Conservation (phyloP, 2,797 vertebrate species). For the Sebastiscus tertius region DNA sequence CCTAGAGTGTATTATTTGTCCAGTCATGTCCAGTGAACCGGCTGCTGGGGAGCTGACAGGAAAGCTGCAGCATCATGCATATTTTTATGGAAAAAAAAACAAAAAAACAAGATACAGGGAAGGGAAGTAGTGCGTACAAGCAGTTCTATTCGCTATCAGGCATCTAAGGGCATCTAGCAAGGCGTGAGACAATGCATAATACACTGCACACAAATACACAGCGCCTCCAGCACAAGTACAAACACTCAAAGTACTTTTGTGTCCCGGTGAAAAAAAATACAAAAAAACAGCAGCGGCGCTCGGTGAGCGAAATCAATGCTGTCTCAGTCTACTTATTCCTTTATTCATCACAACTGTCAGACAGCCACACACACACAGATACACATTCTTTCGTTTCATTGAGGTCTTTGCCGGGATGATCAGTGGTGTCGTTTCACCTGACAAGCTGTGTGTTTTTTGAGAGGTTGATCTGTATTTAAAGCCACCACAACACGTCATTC, state of each 20-base stretch:
- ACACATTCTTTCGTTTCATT: slow-evolving; percentile 8
- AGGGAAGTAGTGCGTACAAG: slow-evolving; percentile 17
- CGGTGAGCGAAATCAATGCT: slow-evolving; percentile 27
- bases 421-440: slow-evolving; percentile 49
- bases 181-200: slow-evolving; percentile 46
- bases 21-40: slow-evolving; percentile 5
- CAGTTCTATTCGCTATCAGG: slow-evolving; percentile 44
- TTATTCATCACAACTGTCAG: slow-evolving; percentile 53
- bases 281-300: neutral
- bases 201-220: slow-evolving; percentile 35
- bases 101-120: slow-evolving; percentile 15
- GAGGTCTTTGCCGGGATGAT: slow-evolving; percentile 36
- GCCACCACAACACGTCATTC: slow-evolving; percentile 11
- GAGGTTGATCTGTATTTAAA: slow-evolving; percentile 48
- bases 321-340: slow-evolving; percentile 38
- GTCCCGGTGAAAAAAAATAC: slow-evolving; percentile 1
- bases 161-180: slow-evolving; percentile 42
- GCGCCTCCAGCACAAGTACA: slow-evolving; percentile 18
- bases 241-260: slow-evolving; percentile 31
- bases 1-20: slow-evolving; percentile 27
- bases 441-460: slow-evolving; percentile 47
- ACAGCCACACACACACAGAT: slow-evolving; percentile 16
- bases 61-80: slow-evolving; percentile 54
- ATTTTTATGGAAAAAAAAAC: slow-evolving; percentile 39
- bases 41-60: slow-evolving; percentile 21